Evolutionary conservation across 2,113 vertebrate species (phyloP).

Genomic region (Urocynchramus pylzowi): DNA sequence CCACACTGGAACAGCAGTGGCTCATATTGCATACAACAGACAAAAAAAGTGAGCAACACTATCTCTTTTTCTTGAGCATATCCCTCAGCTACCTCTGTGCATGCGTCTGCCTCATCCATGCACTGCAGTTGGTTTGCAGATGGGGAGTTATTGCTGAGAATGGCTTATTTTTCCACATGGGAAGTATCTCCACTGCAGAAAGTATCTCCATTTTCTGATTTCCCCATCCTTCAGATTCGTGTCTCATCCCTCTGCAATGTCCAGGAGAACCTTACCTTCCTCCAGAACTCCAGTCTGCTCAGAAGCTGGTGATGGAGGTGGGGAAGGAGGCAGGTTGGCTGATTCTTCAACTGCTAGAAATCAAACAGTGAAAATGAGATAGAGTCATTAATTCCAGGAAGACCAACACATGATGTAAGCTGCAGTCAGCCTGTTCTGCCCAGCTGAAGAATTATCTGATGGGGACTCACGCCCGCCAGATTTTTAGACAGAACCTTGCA

Average conservation of each 20-base stretch:
- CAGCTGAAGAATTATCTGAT: not conserved
- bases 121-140: not conserved
- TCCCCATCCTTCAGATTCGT: not conserved
- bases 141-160: not conserved
- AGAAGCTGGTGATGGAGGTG: constrained; percentile 93
- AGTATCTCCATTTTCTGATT: not conserved
- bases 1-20: not conserved
- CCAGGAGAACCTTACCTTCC: constrained; percentile 83
- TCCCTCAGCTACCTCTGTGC: not conserved
- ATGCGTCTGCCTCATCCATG: not conserved
- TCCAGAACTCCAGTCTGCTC: constrained; percentile 87
- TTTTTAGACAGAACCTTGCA: not conserved
- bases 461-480: not conserved
- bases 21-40: not conserved
- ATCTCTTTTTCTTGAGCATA: not conserved
- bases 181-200: not conserved
- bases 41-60: not conserved
- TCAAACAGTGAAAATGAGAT: constrained; percentile 64
- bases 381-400: constrained; percentile 37
- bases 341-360: constrained; percentile 89
- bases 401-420: not conserved
- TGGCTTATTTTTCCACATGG: not conserved
- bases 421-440: not conserved
- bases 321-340: constrained; percentile 94
- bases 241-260: not conserved